Conservation (phyloP, 2,797 vertebrate genomes). For the Platyrinchus mystaceus region DNA sequence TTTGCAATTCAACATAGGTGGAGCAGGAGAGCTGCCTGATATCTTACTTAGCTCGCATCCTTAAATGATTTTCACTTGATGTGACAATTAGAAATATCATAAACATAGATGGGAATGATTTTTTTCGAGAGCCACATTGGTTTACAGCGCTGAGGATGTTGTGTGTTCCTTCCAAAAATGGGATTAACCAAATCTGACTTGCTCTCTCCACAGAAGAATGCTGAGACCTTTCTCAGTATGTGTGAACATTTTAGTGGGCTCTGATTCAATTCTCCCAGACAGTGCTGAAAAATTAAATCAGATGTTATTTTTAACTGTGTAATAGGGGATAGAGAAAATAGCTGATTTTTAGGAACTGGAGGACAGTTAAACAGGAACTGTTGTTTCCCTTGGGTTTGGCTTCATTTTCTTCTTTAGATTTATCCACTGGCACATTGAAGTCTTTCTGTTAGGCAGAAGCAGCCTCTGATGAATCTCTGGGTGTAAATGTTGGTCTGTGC, state of each 20-base stretch:
- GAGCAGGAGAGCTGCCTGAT: background rate
- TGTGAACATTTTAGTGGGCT: background rate
- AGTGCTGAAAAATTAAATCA: background rate
- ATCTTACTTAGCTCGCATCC: background rate
- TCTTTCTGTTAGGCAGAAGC: background rate
- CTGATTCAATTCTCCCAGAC: background rate
- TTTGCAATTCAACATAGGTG: background rate
- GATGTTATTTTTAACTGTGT: conserved; percentile 7
- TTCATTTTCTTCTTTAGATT: background rate
- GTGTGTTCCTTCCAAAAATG: background rate
- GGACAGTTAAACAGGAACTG: background rate
- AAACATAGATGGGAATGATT: background rate
- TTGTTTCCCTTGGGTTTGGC: background rate
- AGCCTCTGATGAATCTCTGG: background rate
- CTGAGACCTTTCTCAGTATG: background rate
- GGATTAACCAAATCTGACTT: background rate
- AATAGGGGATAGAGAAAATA: background rate
- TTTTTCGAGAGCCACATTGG: background rate
- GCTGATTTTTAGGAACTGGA: background rate
- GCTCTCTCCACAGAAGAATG: background rate
- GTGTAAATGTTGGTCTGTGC: background rate
- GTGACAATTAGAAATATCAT: background rate
- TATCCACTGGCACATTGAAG: background rate
- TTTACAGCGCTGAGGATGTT: background rate
- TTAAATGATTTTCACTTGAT: background rate